phyloP scores from a whole-genome alignment of 2,797 vertebrate genomes.

The Morus bassanus region DNA sequence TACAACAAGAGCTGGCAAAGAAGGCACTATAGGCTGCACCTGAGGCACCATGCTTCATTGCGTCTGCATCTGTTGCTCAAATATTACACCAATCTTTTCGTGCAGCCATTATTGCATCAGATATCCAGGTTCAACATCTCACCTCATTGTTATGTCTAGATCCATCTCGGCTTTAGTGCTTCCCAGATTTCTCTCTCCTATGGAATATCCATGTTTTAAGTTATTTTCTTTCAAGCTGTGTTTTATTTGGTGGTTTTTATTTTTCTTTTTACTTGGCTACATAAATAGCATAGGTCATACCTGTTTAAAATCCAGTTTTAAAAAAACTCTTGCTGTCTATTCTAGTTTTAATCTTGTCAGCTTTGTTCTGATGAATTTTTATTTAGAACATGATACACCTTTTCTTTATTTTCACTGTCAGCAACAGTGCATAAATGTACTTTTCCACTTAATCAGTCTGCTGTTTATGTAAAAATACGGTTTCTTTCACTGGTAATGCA shows the following conservation, averaged over 20 bases:
- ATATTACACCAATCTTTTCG: not conserved
- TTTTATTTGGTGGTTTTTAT: not conserved
- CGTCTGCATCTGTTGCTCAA: not conserved
- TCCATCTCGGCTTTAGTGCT: not conserved
- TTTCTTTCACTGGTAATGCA: not conserved
- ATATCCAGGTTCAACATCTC: not conserved
- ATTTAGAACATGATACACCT: not conserved
- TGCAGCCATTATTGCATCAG: not conserved
- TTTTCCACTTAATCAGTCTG: not conserved
- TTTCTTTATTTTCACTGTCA: not conserved
- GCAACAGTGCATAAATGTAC: not conserved
- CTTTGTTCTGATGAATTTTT: not conserved
- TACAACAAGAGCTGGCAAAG: not conserved
- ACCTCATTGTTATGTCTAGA: not conserved
- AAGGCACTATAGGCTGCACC: not conserved
- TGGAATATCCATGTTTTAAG: not conserved
- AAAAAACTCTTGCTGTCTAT: not conserved
- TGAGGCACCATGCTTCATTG: not conserved
- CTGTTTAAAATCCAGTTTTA: not conserved
- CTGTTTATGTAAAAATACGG: not conserved
- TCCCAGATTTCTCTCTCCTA: not conserved
- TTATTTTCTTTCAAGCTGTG: not conserved
- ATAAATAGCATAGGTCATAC: not conserved
- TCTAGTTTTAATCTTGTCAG: not conserved
- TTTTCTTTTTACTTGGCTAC: not conserved